Evolutionary conservation across 2,888 invertebrate genomes (phyloP).

Genomic region (Leptinotarsa rubiginosa): DNA sequence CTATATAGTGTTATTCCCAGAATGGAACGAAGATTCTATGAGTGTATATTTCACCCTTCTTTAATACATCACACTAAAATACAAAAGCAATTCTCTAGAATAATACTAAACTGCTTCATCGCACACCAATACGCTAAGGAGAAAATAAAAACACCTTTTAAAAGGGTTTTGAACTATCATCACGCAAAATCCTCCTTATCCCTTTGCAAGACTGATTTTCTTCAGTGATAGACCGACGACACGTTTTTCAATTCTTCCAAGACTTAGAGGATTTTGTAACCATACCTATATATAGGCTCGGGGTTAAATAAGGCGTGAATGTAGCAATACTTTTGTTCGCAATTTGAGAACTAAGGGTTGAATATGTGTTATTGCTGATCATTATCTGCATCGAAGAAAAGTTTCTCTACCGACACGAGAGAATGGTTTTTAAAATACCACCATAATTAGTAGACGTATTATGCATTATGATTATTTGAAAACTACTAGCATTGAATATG

Average conservation of each 20-base stretch:
- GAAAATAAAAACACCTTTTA: slow-evolving; percentile 46
- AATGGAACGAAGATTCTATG: neutral
- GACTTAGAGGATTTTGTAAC: slow-evolving; percentile 43
- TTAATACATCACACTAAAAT: slow-evolving; percentile 7
- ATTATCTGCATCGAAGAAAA: neutral
- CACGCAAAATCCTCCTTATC: slow-evolving; percentile 46
- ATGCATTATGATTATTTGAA: too few relatives aligned
- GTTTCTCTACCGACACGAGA: neutral
- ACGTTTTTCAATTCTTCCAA: slow-evolving; percentile 40
- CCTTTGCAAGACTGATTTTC: slow-evolving; percentile 47
- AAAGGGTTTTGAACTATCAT: slow-evolving; percentile 50
- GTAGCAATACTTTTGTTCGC: slow-evolving; percentile 34
- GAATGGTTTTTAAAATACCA: neutral
- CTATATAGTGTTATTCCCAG: too few relatives aligned
- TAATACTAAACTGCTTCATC: slow-evolving; percentile 35
- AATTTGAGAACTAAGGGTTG: slow-evolving; percentile 21
- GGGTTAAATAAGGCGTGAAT: slow-evolving; percentile 41
- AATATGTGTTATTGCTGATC: slow-evolving; percentile 19
- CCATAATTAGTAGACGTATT: too few relatives aligned
- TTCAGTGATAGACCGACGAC: slow-evolving; percentile 41
- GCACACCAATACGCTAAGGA: slow-evolving; percentile 38
- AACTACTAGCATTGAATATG: too few relatives aligned
- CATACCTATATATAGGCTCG: slow-evolving; percentile 28
- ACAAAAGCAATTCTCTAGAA: slow-evolving; percentile 33
- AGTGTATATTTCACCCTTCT: slow-evolving; percentile 25